Conservation (phyloP, 2,797 vertebrate species). For the Triplophysa bombifrons region DNA sequence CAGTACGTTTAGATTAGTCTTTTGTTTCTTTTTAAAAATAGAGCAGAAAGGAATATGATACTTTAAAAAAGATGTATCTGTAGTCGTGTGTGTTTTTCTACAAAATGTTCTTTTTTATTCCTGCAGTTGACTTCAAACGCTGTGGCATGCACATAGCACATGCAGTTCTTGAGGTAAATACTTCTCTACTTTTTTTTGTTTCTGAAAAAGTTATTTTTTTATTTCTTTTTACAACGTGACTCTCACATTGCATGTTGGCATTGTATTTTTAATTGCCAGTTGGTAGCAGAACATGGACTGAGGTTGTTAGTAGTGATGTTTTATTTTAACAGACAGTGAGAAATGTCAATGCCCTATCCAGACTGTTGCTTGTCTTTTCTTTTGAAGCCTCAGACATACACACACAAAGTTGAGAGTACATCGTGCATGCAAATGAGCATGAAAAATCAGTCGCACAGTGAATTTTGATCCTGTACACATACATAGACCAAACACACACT, state of each 20-base stretch:
- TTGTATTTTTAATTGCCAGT: conserved; percentile 71
- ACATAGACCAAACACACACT: background rate
- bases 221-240: conserved; percentile 69
- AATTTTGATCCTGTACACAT: background rate
- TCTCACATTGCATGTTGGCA: conserved; percentile 79
- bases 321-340: conserved; percentile 69
- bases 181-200: conserved; percentile 70
- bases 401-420: conserved; percentile 11
- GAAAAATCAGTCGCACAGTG: conserved; percentile 26
- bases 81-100: conserved; percentile 66
- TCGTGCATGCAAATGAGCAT: conserved; percentile 60
- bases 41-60: conserved; percentile 78
- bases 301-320: conserved; percentile 71
- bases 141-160: conserved; percentile 88
- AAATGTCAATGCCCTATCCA: conserved; percentile 54
- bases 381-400: conserved; percentile 64
- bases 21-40: conserved; percentile 80
- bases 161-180: conserved; percentile 85
- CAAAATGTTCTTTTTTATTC: conserved; percentile 79
- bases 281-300: conserved; percentile 64
- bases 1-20: conserved; percentile 53
- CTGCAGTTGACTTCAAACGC: conserved; percentile 84
- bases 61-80: conserved; percentile 78
- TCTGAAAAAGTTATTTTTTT: conserved; percentile 65
- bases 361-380: conserved; percentile 39